Conservation (phyloP, 2,797 vertebrate genomes). For the Bovichtus variegatus region DNA sequence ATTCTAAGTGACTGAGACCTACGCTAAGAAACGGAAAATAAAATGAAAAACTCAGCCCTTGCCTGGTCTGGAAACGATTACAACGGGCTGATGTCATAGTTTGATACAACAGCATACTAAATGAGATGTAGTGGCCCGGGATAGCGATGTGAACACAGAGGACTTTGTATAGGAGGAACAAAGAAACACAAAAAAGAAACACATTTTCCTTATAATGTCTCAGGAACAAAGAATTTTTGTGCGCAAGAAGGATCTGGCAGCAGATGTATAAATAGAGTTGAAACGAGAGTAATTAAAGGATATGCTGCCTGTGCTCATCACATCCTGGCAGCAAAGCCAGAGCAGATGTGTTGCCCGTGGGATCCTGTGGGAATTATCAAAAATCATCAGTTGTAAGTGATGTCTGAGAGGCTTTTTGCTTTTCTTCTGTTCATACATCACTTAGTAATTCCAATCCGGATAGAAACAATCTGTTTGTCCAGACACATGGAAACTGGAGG, state of each 20-base stretch:
- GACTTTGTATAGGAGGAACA: constrained; percentile 55
- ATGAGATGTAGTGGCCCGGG: constrained; percentile 69
- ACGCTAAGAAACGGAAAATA: constrained; percentile 73
- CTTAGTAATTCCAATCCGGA: constrained; percentile 26
- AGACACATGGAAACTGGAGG: constrained; percentile 21
- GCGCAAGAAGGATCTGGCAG: constrained; percentile 53
- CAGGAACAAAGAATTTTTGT: constrained; percentile 67
- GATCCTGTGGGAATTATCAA: constrained; percentile 69
- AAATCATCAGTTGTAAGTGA: constrained; percentile 70
- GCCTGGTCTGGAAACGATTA: constrained; percentile 85
- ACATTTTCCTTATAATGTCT: constrained; percentile 54
- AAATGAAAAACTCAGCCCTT: constrained; percentile 62
- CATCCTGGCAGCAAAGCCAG: constrained; percentile 67
- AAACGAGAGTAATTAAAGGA: constrained; percentile 81
- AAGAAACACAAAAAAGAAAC: constrained; percentile 36
- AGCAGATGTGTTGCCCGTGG: constrained; percentile 80
- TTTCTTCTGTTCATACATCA: constrained; percentile 38
- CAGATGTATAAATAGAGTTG: constrained; percentile 70
- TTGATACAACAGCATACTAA: constrained; percentile 77
- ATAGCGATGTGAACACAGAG: constrained; percentile 67
- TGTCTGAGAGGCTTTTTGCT: constrained; percentile 56
- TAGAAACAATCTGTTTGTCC: constrained; percentile 39
- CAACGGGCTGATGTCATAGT: constrained; percentile 81
- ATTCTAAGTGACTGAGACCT: constrained; percentile 52
- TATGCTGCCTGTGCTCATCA: constrained; percentile 68